A percentile compares a stretch with the other conserved stretches of the same genome.
Conservation (phyloP, 2,797 vertebrate species). For the Smutsia gigantea region DNA sequence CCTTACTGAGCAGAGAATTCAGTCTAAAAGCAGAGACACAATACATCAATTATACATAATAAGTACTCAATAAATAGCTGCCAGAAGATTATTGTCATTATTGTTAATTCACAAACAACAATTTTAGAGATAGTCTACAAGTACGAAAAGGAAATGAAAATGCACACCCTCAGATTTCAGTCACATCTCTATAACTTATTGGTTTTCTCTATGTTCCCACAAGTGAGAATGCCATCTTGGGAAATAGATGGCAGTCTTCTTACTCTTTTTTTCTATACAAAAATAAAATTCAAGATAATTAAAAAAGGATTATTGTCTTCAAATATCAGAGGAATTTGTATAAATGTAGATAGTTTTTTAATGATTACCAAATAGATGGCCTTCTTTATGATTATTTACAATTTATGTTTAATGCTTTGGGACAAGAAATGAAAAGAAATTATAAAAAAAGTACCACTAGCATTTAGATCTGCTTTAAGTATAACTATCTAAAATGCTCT, state of each 20-base stretch:
- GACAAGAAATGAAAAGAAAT: slow-evolving; percentile 11
- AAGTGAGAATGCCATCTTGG: not conserved
- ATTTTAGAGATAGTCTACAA: not conserved
- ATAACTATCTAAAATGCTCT: slow-evolving; percentile 75
- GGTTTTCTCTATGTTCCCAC: not conserved
- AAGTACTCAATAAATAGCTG: not conserved
- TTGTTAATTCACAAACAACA: not conserved
- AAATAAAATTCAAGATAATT: slow-evolving; percentile 40
- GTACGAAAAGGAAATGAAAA: not conserved
- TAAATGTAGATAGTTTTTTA: not conserved
- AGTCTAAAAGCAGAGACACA: not conserved
- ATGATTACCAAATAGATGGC: not conserved
- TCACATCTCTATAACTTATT: not conserved
- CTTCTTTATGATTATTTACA: slow-evolving; percentile 34
- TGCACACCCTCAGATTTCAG: not conserved
- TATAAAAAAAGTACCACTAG: not conserved
- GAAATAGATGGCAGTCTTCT: slow-evolving; percentile 10
- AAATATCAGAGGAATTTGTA: slow-evolving; percentile 15
- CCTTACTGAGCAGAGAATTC: slow-evolving; percentile 15
- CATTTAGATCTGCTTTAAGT: slow-evolving; percentile 68
- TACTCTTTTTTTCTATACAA: slow-evolving; percentile 5
- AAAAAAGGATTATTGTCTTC: slow-evolving; percentile 18
- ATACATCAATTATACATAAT: not conserved
- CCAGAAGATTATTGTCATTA: not conserved
- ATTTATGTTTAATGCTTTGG: slow-evolving; percentile 53